These are phyloP conservation scores for Euzophera pinguis DNA, from an alignment of 2,888 invertebrate genomes.

Conservation along the genomic window DNA sequence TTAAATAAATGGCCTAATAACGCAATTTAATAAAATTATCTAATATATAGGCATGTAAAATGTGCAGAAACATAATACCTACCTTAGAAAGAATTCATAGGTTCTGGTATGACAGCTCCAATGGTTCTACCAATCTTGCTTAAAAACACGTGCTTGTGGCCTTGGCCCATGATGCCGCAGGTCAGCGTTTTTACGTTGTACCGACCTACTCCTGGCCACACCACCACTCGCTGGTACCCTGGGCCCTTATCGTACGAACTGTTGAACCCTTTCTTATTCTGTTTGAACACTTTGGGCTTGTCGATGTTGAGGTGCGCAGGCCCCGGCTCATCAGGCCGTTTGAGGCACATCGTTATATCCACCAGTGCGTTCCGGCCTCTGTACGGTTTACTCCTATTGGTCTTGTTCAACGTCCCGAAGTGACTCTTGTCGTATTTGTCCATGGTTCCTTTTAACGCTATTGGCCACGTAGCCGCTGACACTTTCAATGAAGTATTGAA, in stretches of 20 bases:
- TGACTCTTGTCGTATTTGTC: conserved; percentile 51
- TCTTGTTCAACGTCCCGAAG: conserved; percentile 63
- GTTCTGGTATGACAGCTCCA: conserved; percentile 47
- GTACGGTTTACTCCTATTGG: conserved; percentile 48
- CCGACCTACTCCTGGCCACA: conserved; percentile 68
- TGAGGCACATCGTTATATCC: conserved; percentile 69
- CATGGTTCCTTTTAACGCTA: conserved; percentile 47
- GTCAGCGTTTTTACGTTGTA: conserved; percentile 34
- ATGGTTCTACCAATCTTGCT: conserved; percentile 57
- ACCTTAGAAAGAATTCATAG: conserved; percentile 58
- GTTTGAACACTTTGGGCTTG: conserved; percentile 36
- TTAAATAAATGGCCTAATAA: background rate
- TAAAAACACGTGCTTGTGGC: conserved; percentile 57
- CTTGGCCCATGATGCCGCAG: conserved; percentile 49
- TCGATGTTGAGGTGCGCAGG: conserved; percentile 64
- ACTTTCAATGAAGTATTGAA: conserved; percentile 51
- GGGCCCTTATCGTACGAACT: conserved; percentile 59
- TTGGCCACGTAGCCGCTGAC: conserved; percentile 57
- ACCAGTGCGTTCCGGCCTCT: conserved; percentile 67
- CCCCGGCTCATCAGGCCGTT: conserved; percentile 71
- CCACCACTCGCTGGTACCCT: conserved; percentile 49
- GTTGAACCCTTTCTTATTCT: conserved; percentile 52
- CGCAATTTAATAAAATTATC: too few relatives aligned
- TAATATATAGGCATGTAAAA: too few relatives aligned
- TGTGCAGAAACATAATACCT: background rate